Base-by-base conservation (phyloP, 2,888 invertebrate species). In the Chironomus tentans region DNA sequence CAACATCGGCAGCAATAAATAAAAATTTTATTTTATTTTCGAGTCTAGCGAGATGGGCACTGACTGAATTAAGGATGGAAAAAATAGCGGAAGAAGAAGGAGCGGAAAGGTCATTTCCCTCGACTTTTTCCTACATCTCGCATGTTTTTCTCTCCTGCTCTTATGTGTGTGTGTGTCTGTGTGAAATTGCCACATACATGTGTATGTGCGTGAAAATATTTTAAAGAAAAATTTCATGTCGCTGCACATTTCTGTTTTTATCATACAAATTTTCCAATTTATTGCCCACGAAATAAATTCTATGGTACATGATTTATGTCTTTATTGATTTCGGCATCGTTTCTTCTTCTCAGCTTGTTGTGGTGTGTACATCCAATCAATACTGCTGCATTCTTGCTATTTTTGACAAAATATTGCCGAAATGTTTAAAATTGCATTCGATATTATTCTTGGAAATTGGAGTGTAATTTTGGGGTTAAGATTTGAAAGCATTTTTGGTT, bases 21-120 rank as follows among this genome's bases (percentile, higher is more conserved):
- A 22, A 65, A 18, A 4, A 18, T 24, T 3, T 2, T 5, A 28
- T 5, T 5, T 4, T 28, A 28, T 38, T 38, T 38, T 38, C 10
- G 7, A 38, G 38, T 2, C 38, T 38, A 38, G 38, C 38, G 38
- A 38, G 10, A 38, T 38, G 38, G 38, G 38, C 38, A 38, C 7
- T 38, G 38, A 38, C 38, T 38, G 38, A 38, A 38, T 38, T 38
- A 38, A 38, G 38, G 7, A 38, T 38, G 38, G 38, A 38, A 38
- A 4, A 38, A 38, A 10, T 38, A 15, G 21, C 12, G 22, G 18
- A 12, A 21, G 65, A 65, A 65, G 65, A 65, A 68, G 10, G 15
- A 68, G 46, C 5, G 38, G 56, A 68, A 28, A 68, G 68, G 72
- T 72, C 72, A 61, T 72, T 70, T 50, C 18, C 70, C 70, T 70